These are phyloP conservation scores for Panagrolaimus sp. DNA, from an alignment of 1,140 invertebrate species.

Conservation along the genomic window DNA sequence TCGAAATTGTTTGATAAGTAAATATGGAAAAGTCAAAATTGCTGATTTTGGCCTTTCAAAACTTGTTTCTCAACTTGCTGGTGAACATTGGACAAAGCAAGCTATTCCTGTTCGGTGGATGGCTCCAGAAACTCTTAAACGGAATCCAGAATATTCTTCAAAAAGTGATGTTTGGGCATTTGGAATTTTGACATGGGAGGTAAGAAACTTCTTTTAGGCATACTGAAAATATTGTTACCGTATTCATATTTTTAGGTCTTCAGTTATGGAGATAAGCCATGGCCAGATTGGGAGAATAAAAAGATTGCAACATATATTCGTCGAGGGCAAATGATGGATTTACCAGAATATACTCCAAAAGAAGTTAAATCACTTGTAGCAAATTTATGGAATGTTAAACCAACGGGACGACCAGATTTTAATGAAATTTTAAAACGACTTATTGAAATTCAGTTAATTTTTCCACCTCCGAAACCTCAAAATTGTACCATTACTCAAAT, in stretches of 20 bases:
- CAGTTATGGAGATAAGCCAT: constrained; percentile 33
- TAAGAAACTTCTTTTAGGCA: too few species aligned
- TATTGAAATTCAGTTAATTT: too few species aligned
- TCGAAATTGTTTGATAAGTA: constrained; percentile 21
- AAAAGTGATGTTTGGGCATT: constrained; percentile 75
- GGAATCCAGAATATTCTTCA: constrained; percentile 80
- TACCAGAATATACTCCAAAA: neutral
- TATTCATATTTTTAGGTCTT: too few species aligned
- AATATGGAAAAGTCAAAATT: constrained; percentile 69
- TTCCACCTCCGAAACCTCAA: too few species aligned
- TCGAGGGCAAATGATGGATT: neutral
- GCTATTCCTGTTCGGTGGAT: constrained; percentile 70
- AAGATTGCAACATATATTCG: constrained; percentile 13
- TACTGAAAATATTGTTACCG: constrained; percentile 50
- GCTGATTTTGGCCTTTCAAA: constrained; percentile 91
- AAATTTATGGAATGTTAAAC: too few species aligned
- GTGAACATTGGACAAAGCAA: neutral
- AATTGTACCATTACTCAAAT: too few species aligned
- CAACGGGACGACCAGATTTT: too few species aligned
- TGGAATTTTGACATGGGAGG: too few species aligned
- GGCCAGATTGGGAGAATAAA: constrained; percentile 25
- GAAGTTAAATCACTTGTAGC: too few species aligned
- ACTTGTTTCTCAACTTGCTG: constrained; percentile 72
- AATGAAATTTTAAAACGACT: too few species aligned
- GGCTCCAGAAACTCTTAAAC: constrained; percentile 88